Base-by-base conservation (phyloP, 1,140 invertebrate genomes). In the Odontomachus brunneus region DNA sequence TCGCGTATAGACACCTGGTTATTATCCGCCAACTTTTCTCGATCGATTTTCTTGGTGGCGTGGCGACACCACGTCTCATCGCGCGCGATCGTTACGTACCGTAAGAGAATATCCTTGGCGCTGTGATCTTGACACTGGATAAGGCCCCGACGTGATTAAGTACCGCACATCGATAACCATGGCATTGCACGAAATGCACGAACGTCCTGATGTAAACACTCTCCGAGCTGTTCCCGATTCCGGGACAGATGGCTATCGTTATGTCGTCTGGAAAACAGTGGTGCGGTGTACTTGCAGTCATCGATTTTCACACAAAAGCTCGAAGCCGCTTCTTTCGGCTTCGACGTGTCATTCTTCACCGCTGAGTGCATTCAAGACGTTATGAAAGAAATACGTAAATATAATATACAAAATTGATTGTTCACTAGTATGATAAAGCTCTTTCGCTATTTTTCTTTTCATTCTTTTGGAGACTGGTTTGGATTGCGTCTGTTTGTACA, bases 141-240 rank as follows among this genome's bases (percentile, higher is more conserved):
- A 99, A 93, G 4, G 97, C 97, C n/a, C 98, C 98, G 73, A 99
- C 96, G 92, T 99, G 98, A 94, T 99, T 99, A 66, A 99, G 95
- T n/a, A 99, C 98, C 0, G 97, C 97, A 93, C 98, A 98, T 80
- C 98, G 95, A 94, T 98, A 99, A 1, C 98, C 98, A 91, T 97
- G 97, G 84, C 96, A 96, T 91, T 98, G 97, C 7, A 97, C 97
- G 93, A 98, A 97, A 88, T 98, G 96, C 0, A 99, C 98, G 93
- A 98, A 98, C 24, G 98, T 98, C 63, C 98, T 95, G 82, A 99
- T 98, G 93, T 99, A 99, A 66, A 98, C 97, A 90, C 97, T 98
- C 93, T 99, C 98, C 57, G 97, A 98, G 44, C 97, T 98, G 93
- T 99, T 99, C 29, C 97, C 97, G 89, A 99, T 98, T 44, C 98